Conservation (phyloP, 2,888 invertebrate genomes). For the Pheosia gnoma region DNA sequence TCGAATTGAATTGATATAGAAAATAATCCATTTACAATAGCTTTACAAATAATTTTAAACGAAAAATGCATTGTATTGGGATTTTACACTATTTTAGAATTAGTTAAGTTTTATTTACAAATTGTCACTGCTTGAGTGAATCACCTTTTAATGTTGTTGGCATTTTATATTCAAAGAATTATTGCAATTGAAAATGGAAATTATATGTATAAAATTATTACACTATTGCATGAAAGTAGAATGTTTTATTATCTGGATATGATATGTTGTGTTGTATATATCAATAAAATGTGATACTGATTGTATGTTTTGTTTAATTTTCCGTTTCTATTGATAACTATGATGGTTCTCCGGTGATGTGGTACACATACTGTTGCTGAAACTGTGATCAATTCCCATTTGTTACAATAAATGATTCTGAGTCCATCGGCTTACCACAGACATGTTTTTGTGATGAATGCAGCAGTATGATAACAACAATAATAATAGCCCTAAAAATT, state of each 20-base stretch:
- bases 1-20: too few relatives aligned
- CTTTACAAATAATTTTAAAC: too few relatives aligned
- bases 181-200: conserved; percentile 56
- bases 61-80: too few relatives aligned
- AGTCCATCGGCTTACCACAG: too few relatives aligned
- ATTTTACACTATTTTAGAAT: too few relatives aligned
- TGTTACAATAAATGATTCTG: too few relatives aligned
- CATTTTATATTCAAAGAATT: conserved; percentile 71
- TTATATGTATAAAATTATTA: conserved; percentile 37
- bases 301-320: conserved; percentile 7
- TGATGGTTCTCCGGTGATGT: too few relatives aligned
- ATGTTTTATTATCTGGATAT: conserved; percentile 73
- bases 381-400: too few relatives aligned
- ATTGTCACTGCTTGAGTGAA: conserved; percentile 54
- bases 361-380: too few relatives aligned
- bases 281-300: conserved; percentile 80
- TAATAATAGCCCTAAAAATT: background rate
- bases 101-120: conserved; percentile 14
- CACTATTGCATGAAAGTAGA: conserved; percentile 63
- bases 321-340: conserved; percentile 8
- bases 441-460: too few relatives aligned
- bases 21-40: too few relatives aligned
- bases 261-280: conserved; percentile 76
- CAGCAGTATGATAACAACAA: background rate
- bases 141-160: conserved; percentile 64